Conservation (phyloP, 2,113 vertebrate genomes). For the Erythrocercus mccallii region DNA sequence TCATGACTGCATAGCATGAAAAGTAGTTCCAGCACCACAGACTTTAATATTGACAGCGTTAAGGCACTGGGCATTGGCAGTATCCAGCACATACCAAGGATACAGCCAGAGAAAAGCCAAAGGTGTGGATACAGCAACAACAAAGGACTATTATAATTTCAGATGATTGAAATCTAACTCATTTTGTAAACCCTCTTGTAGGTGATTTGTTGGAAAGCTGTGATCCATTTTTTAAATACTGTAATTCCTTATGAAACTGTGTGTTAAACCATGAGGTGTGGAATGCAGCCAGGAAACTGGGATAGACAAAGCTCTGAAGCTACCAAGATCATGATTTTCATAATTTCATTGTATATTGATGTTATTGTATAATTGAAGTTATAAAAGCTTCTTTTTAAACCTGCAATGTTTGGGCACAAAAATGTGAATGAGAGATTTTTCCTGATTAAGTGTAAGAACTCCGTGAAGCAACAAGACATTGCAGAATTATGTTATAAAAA, state of each 20-base stretch:
- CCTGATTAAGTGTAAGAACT: background rate
- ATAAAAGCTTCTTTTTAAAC: background rate
- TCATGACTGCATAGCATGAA: background rate
- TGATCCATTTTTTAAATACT: background rate
- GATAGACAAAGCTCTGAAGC: background rate
- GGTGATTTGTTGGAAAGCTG: background rate
- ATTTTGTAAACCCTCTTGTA: background rate
- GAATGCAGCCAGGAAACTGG: background rate
- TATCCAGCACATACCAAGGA: background rate
- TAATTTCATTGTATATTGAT: background rate
- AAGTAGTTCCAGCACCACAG: background rate
- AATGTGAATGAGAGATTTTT: background rate
- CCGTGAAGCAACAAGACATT: background rate
- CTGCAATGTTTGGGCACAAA: background rate
- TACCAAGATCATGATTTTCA: background rate
- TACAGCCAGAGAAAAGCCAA: background rate
- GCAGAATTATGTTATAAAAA: conserved; percentile 26
- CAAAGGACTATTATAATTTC: background rate
- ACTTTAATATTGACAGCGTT: background rate
- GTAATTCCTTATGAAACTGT: background rate
- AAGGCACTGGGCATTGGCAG: background rate
- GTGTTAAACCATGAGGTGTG: background rate
- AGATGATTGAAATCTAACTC: background rate
- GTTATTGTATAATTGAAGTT: background rate
- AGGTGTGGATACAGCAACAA: background rate